phyloP scores from a whole-genome alignment of 2,113 vertebrate species.

The Oxygymnocypris stewartii region DNA sequence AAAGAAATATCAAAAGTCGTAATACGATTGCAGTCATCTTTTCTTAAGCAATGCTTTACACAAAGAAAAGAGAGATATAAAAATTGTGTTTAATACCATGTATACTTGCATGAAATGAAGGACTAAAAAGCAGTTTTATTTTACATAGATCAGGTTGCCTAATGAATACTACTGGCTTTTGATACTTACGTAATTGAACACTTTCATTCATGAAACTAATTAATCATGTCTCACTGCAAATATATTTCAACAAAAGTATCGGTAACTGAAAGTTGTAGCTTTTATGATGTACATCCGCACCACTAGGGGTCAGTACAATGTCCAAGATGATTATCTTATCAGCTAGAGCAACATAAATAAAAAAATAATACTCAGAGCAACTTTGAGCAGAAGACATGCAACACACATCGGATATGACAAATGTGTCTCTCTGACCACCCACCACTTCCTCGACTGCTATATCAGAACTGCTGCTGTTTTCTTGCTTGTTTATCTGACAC shows the following conservation, averaged over 20 bases:
- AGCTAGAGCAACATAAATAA: background rate
- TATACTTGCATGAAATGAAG: background rate
- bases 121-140: background rate
- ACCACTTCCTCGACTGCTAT: conserved; percentile 4
- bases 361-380: background rate
- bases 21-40: background rate
- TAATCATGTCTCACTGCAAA: background rate
- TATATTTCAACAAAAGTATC: background rate
- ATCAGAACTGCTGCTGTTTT: conserved; percentile 68
- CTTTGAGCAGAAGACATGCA: background rate
- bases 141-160: background rate
- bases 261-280: background rate
- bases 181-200: background rate
- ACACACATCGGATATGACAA: background rate
- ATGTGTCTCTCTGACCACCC: conserved; percentile 12
- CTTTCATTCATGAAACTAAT: background rate
- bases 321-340: background rate
- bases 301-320: background rate
- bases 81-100: background rate
- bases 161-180: background rate
- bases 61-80: background rate
- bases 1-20: background rate
- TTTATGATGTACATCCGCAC: background rate
- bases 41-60: background rate
- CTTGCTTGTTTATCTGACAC: conserved; percentile 96